phyloP scores from a whole-genome alignment of 2,888 invertebrate genomes.

The Drosophila aldrichi region DNA sequence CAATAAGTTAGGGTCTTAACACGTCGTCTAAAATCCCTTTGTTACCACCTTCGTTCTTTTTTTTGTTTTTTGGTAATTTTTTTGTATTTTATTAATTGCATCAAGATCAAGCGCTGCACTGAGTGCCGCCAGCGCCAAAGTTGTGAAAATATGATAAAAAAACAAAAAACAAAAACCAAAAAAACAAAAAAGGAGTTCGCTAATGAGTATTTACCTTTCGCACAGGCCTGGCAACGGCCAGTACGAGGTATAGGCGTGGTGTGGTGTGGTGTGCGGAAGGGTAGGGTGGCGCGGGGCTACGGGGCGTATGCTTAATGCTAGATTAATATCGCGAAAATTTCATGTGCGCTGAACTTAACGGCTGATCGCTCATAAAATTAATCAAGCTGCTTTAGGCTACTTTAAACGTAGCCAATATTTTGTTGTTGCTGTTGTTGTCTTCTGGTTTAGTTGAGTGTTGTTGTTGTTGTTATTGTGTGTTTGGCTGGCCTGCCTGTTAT shows the following conservation, averaged over 20 bases:
- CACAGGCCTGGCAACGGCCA: constrained; percentile 12
- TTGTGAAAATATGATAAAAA: constrained; percentile 51
- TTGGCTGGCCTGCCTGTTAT: constrained; percentile 60
- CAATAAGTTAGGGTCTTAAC: neutral
- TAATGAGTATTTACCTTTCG: constrained; percentile 79
- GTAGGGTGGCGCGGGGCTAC: constrained; percentile 49
- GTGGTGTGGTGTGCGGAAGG: no score
- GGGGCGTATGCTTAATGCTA: constrained; percentile 82
- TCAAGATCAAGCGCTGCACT: constrained; percentile 77
- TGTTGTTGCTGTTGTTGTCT: neutral
- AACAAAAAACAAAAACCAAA: neutral
- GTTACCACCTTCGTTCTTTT: neutral
- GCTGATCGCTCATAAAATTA: constrained; percentile 85
- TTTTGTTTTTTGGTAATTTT: constrained; percentile 11
- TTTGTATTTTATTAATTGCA: constrained; percentile 80
- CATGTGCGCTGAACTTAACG: constrained; percentile 84
- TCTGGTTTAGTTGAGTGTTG: no score
- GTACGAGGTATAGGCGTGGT: constrained; percentile 18
- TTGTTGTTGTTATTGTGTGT: constrained; percentile 4
- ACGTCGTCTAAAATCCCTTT: neutral
- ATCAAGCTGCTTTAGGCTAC: constrained; percentile 84
- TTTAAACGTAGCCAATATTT: constrained; percentile 64
- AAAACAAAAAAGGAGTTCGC: constrained; percentile 56
- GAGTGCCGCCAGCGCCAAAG: constrained; percentile 70
- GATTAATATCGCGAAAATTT: constrained; percentile 74